These are phyloP conservation scores for Aurelia sp. DNA, from an alignment of 30 jellyfish, hydroid and myxozoan genomes.

Conservation along the genomic window DNA sequence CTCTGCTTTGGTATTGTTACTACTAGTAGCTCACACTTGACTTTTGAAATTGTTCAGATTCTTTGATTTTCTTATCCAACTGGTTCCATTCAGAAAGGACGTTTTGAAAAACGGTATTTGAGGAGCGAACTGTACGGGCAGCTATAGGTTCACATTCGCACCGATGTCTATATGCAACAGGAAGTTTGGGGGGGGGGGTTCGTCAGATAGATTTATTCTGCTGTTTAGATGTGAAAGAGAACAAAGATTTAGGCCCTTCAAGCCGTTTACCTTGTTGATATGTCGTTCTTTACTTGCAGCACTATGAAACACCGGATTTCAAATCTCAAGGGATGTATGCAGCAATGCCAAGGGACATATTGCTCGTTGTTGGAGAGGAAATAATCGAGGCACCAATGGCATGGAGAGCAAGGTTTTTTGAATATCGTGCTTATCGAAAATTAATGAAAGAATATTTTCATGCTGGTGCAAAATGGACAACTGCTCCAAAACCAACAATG, in stretches of 20 bases:
- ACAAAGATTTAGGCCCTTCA: too few species aligned
- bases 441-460: conserved; percentile 83
- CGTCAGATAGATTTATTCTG: neutral
- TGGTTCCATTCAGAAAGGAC: neutral
- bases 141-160: neutral
- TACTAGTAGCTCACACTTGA: neutral
- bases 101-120: neutral
- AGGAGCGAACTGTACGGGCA: neutral
- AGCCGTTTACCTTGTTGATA: neutral
- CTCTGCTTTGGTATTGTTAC: neutral
- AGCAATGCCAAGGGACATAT: conserved; percentile 92
- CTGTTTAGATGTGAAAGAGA: too few species aligned
- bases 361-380: conserved; percentile 86
- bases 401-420: conserved; percentile 92
- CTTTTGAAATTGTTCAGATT: too few species aligned
- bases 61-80: neutral
- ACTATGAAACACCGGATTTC: conserved; percentile 83
- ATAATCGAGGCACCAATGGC: conserved; percentile 97
- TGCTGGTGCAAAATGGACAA: conserved; percentile 93
- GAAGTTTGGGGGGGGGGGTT: neutral
- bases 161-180: neutral
- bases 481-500: conserved; percentile 93
- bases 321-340: conserved; percentile 87
- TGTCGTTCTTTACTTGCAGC: conserved; percentile 29
- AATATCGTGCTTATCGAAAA: conserved; percentile 82